Percentiles rank a stretch among this genome's conserved stretches.
phyloP scores from a whole-genome alignment of 2,113 vertebrate genomes.

The Hemibates koningsi region DNA sequence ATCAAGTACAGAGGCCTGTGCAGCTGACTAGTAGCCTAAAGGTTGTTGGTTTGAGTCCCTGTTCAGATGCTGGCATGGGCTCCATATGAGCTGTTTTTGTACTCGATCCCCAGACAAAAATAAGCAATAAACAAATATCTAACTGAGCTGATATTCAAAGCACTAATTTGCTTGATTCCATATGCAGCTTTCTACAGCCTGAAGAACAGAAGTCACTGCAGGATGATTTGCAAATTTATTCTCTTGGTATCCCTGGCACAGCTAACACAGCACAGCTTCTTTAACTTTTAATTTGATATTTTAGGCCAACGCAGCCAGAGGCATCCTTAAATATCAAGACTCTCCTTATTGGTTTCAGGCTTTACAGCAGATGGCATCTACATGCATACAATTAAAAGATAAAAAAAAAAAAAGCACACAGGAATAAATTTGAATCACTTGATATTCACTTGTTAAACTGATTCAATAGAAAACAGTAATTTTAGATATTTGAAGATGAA shows the following conservation, averaged over 20 bases:
- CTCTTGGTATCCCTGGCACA: not conserved
- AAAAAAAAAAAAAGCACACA: not conserved
- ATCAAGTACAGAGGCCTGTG: not conserved
- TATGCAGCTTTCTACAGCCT: not conserved
- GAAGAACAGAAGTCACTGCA: not conserved
- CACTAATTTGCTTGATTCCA: not conserved
- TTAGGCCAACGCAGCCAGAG: not conserved
- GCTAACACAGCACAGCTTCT: not conserved
- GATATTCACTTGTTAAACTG: not conserved
- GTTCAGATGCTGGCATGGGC: not conserved
- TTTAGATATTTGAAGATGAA: not conserved
- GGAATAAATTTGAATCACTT: fast-evolving
- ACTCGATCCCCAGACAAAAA: not conserved
- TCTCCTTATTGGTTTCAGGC: not conserved
- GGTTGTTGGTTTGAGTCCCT: not conserved
- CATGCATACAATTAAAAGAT: not conserved
- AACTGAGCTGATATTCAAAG: not conserved
- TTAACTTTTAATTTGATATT: not conserved
- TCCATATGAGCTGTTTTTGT: not conserved
- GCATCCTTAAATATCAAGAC: not conserved
- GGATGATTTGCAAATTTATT: not conserved
- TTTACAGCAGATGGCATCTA: not conserved
- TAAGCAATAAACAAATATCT: not conserved
- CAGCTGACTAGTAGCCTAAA: not conserved
- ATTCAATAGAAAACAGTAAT: not conserved